Evolutionary conservation across 2,113 vertebrate species (phyloP), one percentile per base, ranked within the genome.

Genomic region (Pseudopipra pipra): DNA sequence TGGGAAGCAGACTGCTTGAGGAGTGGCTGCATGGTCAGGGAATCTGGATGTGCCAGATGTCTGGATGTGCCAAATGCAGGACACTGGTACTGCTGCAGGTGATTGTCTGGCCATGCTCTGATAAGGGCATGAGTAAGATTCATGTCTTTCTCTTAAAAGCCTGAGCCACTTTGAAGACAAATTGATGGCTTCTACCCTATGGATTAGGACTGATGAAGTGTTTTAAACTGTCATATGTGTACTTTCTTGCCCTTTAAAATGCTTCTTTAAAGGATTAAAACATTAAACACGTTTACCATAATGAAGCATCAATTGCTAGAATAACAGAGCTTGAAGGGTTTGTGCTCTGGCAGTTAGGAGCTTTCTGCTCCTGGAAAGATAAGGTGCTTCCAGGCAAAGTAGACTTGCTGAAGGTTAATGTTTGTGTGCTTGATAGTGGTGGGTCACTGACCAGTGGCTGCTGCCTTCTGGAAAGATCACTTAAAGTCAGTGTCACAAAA

Each of bases 261-360:
- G 18, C 52, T 96, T 95, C 33, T 35, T 91, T 81, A 59, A 84
- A 93, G 65, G 75, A 87, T 90, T 88, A 91, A 89, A 86, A 43
- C 39, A 25, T 73, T 70, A 56, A 93, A 41, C 8, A 35, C 49
- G 41, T 92, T 94, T 90, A 54, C 75, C 2, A 5, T 79, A 84
- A 91, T 61, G 85, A 94, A 67, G 17, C 30, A 30, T 90, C 61
- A 90, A 6, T 73, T 91, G 39, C 49, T 93, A n/a, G 75, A 90
- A 96, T 84, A 95, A 92, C 33, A 27, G 85, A 90, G 62, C 62
- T 94, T 59, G 87, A 82, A 91, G 47, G 6, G 12, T 88, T 94
- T 86, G 37, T 76, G 49, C 93, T 87, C 89, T 71, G 73, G 21
- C 79, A 65, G 70, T 89, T 89, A 58, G 6, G 47, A 91, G 43